Evolutionary conservation across 2,113 vertebrate species (phyloP), one percentile per base, ranked within the genome.

Genomic region (Oreocharis arfaki): DNA sequence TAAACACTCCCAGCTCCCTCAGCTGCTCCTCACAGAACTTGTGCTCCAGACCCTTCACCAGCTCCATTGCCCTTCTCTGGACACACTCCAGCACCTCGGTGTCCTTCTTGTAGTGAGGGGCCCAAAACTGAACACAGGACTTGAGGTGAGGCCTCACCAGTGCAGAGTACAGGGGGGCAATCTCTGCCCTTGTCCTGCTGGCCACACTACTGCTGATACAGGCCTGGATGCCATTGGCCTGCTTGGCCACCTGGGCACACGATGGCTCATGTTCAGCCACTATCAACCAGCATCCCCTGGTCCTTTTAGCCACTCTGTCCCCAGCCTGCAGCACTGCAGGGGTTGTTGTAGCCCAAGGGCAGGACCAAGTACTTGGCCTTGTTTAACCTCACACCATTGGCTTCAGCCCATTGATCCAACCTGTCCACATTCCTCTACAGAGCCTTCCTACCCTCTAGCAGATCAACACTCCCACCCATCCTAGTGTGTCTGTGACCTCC

Each of bases 131-230:
- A 1, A 18, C 7, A 17, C 16, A 33, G 10, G 1, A 41, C 15
- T 53, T 6, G 7, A 71, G 44, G 7, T 73, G 12, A 11, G 17
- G 24, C 11, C 39, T 53, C 59, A 19, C 2, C 52, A 35, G 52
- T 7, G 39, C 59, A 0, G 0, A 23, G 50, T 11, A 7, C 20
- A 46, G 37, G 11, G 27, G 11, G 1, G 11, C 8, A 3, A 4
- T 11, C 57, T 0, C 46, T 41, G 17, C 9, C 53, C 22, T 68
- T 9, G 2, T 68, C 18, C 68, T 60, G n/a, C 32, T 61, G 60
- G 13, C 16, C 5, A 2, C 35, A 3, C 16, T 6, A 1, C 4
- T 80, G 10, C 39, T 69, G 26, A 3, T 1, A 0, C 32, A 50
- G 27, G 6, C 17, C 46, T 33, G 11, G 37, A 41, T 42, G 44